phyloP scores from a whole-genome alignment of 2,797 vertebrate genomes.

The Smutsia temminckii region DNA sequence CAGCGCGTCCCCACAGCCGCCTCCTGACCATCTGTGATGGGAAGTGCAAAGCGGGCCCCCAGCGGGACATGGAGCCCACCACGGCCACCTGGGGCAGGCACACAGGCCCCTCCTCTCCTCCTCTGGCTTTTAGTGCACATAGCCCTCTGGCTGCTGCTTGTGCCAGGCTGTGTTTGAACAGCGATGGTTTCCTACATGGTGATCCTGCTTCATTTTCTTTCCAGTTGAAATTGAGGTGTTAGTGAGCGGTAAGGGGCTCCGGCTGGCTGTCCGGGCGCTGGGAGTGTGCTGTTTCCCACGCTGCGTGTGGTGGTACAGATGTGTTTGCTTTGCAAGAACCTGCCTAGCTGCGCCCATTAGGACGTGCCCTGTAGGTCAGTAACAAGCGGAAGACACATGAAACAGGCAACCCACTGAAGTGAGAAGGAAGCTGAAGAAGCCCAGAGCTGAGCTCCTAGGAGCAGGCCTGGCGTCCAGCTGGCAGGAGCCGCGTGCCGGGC shows the following conservation, averaged over 20 bases:
- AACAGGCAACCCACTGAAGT: neutral
- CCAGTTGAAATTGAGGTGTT: neutral
- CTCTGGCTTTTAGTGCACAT: neutral
- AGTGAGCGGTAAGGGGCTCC: neutral
- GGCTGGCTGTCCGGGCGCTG: neutral
- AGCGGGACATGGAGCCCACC: neutral
- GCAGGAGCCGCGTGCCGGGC: no score
- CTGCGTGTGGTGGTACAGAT: neutral
- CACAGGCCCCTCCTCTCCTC: fast-evolving
- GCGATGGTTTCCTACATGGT: neutral
- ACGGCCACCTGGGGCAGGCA: fast-evolving
- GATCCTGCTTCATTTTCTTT: neutral
- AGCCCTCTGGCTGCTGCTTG: fast-evolving
- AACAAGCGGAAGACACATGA: neutral
- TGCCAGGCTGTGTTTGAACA: neutral
- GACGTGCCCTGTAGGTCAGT: neutral
- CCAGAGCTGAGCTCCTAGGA: neutral
- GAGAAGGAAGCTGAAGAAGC: neutral
- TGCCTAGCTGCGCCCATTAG: neutral
- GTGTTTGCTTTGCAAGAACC: neutral
- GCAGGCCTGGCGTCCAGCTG: neutral
- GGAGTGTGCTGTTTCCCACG: neutral
- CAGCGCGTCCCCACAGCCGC: neutral
- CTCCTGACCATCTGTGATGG: neutral
- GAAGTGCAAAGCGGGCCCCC: no score